A percentile compares a stretch with the other conserved stretches of the same genome.
Evolutionary conservation across 2,888 invertebrate genomes (phyloP).

Genomic region (Acleris laterana): DNA sequence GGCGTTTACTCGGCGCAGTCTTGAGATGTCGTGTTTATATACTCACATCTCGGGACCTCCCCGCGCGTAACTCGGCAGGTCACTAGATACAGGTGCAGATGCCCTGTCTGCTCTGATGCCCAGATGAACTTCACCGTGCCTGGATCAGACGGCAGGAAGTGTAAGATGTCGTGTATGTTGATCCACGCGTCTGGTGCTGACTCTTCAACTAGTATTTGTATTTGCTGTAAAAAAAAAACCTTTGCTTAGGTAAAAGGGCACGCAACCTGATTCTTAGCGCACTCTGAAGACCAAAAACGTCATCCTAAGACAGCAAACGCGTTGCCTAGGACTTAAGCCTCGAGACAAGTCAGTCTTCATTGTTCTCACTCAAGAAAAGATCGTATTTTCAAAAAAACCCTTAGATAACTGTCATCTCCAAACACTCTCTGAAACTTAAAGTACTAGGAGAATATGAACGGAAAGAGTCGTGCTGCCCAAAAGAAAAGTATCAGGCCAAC

Average conservation of each 20-base stretch:
- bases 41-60: slow-evolving; percentile 53
- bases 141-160: slow-evolving; percentile 89
- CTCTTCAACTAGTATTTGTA: slow-evolving; percentile 70
- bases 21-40: slow-evolving; percentile 2
- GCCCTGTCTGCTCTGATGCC: slow-evolving; percentile 97
- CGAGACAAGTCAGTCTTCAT: no score
- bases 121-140: slow-evolving; percentile 89
- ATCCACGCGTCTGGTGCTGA: slow-evolving; percentile 92
- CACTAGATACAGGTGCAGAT: slow-evolving; percentile 93
- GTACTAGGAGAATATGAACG: no score
- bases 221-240: slow-evolving; percentile 54
- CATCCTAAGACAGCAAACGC: no score
- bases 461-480: no score
- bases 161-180: slow-evolving; percentile 95
- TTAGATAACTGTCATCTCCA: no score
- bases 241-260: neutral
- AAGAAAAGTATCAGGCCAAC: no score
- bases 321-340: no score
- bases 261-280: neutral
- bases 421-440: no score
- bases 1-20: no score
- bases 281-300: no score
- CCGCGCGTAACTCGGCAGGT: slow-evolving; percentile 82
- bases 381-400: no score
- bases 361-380: no score